These are phyloP conservation scores for Ips nitidus DNA, from an alignment of 1,140 invertebrate species.

Conservation along the genomic window DNA sequence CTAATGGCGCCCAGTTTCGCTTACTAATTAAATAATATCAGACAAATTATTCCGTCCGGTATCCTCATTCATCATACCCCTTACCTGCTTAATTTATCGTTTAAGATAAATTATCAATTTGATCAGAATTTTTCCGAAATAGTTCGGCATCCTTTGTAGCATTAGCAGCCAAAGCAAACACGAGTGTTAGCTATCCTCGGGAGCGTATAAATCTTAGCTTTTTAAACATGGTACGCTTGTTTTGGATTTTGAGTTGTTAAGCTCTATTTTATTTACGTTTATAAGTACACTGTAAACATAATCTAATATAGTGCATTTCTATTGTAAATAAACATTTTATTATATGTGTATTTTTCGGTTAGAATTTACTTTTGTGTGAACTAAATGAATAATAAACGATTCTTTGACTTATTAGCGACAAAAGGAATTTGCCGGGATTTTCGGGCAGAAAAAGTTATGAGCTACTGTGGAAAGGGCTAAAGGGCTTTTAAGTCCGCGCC, in stretches of 20 bases:
- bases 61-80: slow-evolving; percentile 33
- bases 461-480: background rate
- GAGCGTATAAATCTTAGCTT: slow-evolving; percentile 14
- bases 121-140: slow-evolving; percentile 31
- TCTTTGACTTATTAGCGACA: background rate
- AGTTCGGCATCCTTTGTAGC: slow-evolving; percentile 28
- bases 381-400: background rate
- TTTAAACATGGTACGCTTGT: slow-evolving; percentile 18
- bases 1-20: slow-evolving; percentile 13
- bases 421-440: background rate
- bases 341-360: slow-evolving; percentile 2
- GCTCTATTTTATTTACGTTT: slow-evolving; percentile 4
- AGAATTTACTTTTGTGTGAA: background rate
- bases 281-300: slow-evolving; percentile 14
- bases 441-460: background rate
- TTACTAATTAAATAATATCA: slow-evolving; percentile 32
- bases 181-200: slow-evolving; percentile 18
- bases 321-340: slow-evolving; percentile 15
- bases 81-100: slow-evolving; percentile 32
- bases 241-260: slow-evolving; percentile 9
- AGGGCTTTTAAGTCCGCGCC: background rate
- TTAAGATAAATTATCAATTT: slow-evolving; percentile 31
- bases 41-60: slow-evolving; percentile 22
- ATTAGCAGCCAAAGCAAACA: slow-evolving; percentile 20
- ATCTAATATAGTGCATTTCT: slow-evolving; percentile 22